Conservation (phyloP, 2,888 invertebrate species). For the Entomobrya proxima region DNA sequence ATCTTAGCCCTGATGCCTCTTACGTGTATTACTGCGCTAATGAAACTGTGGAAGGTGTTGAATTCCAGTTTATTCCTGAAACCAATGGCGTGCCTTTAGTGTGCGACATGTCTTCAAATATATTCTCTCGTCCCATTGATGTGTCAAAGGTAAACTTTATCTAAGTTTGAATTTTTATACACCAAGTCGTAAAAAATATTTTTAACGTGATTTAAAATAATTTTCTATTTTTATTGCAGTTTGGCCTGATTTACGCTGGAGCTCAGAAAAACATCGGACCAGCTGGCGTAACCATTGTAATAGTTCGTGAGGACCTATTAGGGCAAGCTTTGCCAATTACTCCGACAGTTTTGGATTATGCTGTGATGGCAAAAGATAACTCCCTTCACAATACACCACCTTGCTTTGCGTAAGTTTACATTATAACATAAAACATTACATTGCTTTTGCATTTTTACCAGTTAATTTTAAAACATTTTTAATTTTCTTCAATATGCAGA, state of each 20-base stretch:
- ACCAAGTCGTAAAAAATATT: no score
- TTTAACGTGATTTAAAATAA: no score
- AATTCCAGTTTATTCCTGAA: slow-evolving; percentile 89
- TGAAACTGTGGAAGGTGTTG: slow-evolving; percentile 98
- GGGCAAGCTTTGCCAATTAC: slow-evolving; percentile 87
- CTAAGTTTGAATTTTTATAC: no score
- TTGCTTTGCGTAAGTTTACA: slow-evolving; percentile 88
- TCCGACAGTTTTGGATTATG: slow-evolving; percentile 92
- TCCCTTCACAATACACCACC: slow-evolving; percentile 98
- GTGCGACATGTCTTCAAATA: slow-evolving; percentile 98
- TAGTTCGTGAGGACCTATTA: slow-evolving; percentile 93
- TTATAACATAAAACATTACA: neutral
- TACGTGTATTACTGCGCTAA: slow-evolving; percentile 98
- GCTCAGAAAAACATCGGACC: slow-evolving; percentile 99
- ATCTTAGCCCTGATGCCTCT: slow-evolving; percentile 90
- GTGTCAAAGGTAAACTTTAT: slow-evolving; percentile 85
- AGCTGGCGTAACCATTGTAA: slow-evolving; percentile 93
- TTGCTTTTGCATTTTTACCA: neutral
- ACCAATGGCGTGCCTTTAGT: slow-evolving; percentile 91
- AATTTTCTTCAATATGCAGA: slow-evolving; percentile 81
- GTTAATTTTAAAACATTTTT: neutral
- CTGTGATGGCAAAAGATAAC: slow-evolving; percentile 87
- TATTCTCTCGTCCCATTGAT: slow-evolving; percentile 92
- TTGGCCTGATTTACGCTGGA: slow-evolving; percentile 95
- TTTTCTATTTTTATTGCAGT: slow-evolving; percentile 80